Base-by-base conservation (phyloP, 1,140 invertebrate genomes). In the Hestina assimilis region DNA sequence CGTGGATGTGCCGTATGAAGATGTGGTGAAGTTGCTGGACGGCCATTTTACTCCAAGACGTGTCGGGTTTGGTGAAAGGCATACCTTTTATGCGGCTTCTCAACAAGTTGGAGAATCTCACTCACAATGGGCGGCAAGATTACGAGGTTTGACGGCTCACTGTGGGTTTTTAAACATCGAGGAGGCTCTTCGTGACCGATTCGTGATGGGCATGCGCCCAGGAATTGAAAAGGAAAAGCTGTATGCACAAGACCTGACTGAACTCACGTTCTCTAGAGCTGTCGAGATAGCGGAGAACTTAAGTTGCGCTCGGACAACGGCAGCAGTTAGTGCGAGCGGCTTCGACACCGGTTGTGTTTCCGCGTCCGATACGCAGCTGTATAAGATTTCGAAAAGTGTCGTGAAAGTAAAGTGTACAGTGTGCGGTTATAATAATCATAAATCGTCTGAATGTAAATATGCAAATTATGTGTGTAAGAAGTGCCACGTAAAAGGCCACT, bases 121-220 rank as follows among this genome's bases (percentile, higher is more conserved):
- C 11, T 6, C 62, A 1, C 61, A 72, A 17, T 71, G 73, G 68
- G 70, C 66, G 1, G 70, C 73, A 1, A 59, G 70, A 24, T 48
- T 76, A 2, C 51, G 70, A 0, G 69, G 71, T 0, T 6, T 42
- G 9, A 21, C 40, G 2, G 47, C 31, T 21, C 31, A 51, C 40
- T 51, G 47, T 24, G 47, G 21, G 8, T 38, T 53, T 7, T 28
- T 40, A 31, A 45, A 57, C 11, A 9, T 62, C 17, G 58, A 61
- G 26, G 66, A 63, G 31, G 50, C 50, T 1, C 35, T 52, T 9
- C 50, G 50, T 12, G 47, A 68, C 29, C 8, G 24, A 2, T 68
- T 64, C 20, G 19, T 68, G 5, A 57, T 68, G 38, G 56, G 51
- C 4, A 59, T 69, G 53, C 15, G 29, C 14, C 7, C 57, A 9